Conservation (phyloP, 1,140 invertebrate genomes). For the Phenacoccus solenopsis region DNA sequence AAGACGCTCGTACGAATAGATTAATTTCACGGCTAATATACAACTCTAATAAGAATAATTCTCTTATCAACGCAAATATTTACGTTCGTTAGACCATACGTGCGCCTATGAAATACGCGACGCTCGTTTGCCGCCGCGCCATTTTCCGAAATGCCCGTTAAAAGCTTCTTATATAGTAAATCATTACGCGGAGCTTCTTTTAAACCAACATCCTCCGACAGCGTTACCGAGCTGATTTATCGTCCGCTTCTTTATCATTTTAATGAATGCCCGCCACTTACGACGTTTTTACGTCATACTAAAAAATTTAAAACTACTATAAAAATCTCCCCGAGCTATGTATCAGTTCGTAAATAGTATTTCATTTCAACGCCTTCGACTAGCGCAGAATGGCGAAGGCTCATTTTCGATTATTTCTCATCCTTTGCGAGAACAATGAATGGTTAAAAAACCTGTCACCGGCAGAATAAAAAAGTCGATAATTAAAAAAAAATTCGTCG, state of each 20-base stretch:
- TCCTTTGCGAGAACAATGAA: neutral
- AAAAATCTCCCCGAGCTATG: neutral
- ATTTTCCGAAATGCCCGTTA: neutral
- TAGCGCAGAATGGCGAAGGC: too few species aligned
- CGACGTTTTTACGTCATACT: neutral
- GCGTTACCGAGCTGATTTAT: neutral
- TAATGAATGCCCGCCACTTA: neutral
- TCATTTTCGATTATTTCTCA: too few species aligned
- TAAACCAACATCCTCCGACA: neutral
- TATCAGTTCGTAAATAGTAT: neutral
- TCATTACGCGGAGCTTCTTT: neutral
- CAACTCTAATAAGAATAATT: constrained; percentile 13
- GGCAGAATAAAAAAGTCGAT: neutral
- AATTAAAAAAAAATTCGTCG: neutral
- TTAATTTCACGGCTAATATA: constrained; percentile 18
- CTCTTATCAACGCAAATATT: constrained; percentile 15
- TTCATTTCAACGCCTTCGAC: too few species aligned
- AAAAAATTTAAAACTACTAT: neutral
- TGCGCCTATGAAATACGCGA: neutral
- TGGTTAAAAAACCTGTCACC: neutral
- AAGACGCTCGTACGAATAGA: constrained; percentile 14
- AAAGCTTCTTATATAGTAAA: neutral
- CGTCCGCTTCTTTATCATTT: neutral
- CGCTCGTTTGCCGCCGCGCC: neutral
- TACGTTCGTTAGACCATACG: too few species aligned